Percentiles rank a stretch among this genome's conserved stretches.
Evolutionary conservation across 2,113 vertebrate species (phyloP).

Genomic region (Empidonax traillii): DNA sequence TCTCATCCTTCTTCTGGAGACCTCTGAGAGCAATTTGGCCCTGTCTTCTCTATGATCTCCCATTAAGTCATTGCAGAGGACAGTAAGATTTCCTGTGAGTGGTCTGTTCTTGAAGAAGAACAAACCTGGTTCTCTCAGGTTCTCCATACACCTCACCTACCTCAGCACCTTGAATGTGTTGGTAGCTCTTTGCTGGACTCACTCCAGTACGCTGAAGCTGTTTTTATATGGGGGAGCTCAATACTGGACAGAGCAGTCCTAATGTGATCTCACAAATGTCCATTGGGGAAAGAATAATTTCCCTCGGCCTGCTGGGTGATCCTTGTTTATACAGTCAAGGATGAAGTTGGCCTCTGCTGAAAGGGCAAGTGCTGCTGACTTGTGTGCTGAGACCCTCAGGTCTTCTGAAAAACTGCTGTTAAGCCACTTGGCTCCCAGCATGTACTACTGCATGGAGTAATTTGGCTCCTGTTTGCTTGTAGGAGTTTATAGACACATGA

Average conservation of each 20-base stretch:
- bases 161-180: background rate
- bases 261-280: background rate
- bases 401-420: background rate
- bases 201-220: background rate
- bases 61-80: background rate
- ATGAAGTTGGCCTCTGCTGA: background rate
- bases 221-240: background rate
- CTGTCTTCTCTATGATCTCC: background rate
- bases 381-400: rapidly evolving
- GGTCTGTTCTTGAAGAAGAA: background rate
- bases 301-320: background rate
- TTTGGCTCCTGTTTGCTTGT: background rate
- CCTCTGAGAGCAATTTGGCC: background rate
- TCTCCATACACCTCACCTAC: background rate
- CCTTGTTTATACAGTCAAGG: background rate
- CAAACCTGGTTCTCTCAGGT: background rate
- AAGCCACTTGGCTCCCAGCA: background rate
- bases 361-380: background rate
- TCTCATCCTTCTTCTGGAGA: background rate
- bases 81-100: background rate
- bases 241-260: background rate
- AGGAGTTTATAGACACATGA: background rate
- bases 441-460: background rate
- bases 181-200: background rate
- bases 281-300: background rate